phyloP scores from a whole-genome alignment of 2,797 vertebrate genomes.

The Oreochromis grahami region DNA sequence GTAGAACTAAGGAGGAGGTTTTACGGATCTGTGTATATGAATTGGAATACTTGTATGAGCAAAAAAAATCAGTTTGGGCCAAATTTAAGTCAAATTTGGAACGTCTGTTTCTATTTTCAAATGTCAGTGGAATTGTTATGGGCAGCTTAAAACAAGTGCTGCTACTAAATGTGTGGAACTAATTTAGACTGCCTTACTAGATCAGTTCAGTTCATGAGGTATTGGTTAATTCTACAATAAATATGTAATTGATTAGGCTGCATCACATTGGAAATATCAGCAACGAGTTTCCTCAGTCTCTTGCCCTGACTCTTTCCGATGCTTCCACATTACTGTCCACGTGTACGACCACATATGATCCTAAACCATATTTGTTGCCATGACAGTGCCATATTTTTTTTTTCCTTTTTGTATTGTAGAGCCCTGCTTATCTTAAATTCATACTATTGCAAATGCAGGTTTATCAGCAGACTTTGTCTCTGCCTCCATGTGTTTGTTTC shows the following conservation, averaged over 20 bases:
- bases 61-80: background rate
- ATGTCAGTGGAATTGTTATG: background rate
- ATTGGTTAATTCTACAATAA: background rate
- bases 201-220: background rate
- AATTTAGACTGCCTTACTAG: background rate
- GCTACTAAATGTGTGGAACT: background rate
- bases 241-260: background rate
- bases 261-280: background rate
- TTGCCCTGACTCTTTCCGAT: background rate
- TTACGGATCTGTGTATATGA: background rate
- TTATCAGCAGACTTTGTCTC: background rate
- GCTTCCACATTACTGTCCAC: background rate
- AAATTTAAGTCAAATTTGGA: background rate
- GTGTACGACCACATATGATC: background rate
- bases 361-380: background rate
- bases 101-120: background rate
- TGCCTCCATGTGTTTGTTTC: background rate
- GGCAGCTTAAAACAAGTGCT: background rate
- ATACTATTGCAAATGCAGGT: constrained; percentile 10
- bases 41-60: background rate
- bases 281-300: background rate
- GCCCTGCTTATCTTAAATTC: background rate
- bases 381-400: background rate
- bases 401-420: background rate
- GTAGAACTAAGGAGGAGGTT: constrained; percentile 40